These are phyloP conservation scores for Eupeodes luniger DNA, from an alignment of 2,888 invertebrate genomes.

Conservation along the genomic window DNA sequence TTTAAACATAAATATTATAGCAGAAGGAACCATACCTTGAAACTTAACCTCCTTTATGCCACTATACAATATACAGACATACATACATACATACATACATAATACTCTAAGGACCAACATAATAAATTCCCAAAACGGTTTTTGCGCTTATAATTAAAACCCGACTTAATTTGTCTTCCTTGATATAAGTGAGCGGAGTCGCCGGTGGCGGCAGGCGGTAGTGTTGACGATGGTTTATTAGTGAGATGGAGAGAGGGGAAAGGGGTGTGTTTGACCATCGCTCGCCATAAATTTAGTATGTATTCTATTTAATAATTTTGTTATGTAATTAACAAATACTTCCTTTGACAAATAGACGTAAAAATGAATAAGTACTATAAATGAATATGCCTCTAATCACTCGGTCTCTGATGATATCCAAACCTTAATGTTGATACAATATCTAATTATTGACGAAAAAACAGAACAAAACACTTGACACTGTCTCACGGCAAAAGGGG, in stretches of 20 bases:
- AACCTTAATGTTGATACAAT: constrained; percentile 25
- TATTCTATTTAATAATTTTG: constrained; percentile 42
- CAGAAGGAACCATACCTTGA: background rate
- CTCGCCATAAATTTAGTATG: constrained; percentile 9
- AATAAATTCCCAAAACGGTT: constrained; percentile 29
- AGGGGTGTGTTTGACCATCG: background rate
- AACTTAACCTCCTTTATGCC: background rate
- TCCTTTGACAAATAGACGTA: constrained; percentile 37
- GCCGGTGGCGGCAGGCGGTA: no score
- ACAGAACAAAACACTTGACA: constrained; percentile 13
- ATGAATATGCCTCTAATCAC: background rate
- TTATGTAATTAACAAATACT: constrained; percentile 46
- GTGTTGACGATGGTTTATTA: no score
- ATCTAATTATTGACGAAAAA: constrained; percentile 17
- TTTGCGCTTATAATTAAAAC: constrained; percentile 38
- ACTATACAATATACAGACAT: no score
- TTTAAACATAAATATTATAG: background rate
- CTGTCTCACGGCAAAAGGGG: constrained; percentile 2
- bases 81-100: no score
- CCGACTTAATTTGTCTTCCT: constrained; percentile 27
- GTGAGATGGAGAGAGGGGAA: no score
- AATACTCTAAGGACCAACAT: constrained; percentile 9
- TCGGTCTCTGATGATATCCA: background rate
- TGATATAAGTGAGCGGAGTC: background rate
- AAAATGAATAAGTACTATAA: constrained; percentile 10